These are phyloP conservation scores for Halcyon malimbica DNA, from an alignment of 2,113 vertebrate genomes.

Conservation along the genomic window DNA sequence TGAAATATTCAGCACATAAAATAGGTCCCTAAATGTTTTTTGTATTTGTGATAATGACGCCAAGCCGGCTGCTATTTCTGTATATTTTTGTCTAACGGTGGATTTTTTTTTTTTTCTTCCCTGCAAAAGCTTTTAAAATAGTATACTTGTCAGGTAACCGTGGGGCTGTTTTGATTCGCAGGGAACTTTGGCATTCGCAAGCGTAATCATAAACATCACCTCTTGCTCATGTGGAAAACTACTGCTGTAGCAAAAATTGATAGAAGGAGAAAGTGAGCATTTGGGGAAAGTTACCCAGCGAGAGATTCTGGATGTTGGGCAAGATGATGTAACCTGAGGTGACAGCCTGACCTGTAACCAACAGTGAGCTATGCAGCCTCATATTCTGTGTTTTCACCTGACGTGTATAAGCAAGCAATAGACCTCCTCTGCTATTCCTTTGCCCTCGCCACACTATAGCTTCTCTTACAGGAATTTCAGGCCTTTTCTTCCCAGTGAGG, in stretches of 20 bases:
- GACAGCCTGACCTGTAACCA: not conserved
- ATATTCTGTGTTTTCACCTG: not conserved
- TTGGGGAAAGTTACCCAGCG: not conserved
- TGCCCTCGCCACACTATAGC: not conserved
- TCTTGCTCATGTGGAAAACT: not conserved
- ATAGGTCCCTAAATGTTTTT: conserved; percentile 38
- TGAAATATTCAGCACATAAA: conserved; percentile 33
- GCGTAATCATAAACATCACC: not conserved
- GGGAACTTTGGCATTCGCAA: not conserved
- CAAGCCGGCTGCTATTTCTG: conserved; percentile 5
- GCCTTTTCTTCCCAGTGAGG: not conserved
- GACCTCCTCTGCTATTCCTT: not conserved
- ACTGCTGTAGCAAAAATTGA: not conserved
- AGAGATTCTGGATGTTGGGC: not conserved
- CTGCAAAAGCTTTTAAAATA: not conserved
- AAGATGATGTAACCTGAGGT: not conserved
- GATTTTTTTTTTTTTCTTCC: not conserved
- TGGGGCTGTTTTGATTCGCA: not conserved
- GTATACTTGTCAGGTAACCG: not conserved
- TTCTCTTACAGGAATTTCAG: not conserved
- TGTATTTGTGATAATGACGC: conserved; percentile 4
- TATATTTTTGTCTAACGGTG: not conserved
- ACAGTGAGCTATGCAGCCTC: not conserved
- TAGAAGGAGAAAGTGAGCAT: not conserved
- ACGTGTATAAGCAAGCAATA: not conserved